Evolutionary conservation across 2,888 invertebrate species (phyloP).

Genomic region (Pyrrhia umbra): DNA sequence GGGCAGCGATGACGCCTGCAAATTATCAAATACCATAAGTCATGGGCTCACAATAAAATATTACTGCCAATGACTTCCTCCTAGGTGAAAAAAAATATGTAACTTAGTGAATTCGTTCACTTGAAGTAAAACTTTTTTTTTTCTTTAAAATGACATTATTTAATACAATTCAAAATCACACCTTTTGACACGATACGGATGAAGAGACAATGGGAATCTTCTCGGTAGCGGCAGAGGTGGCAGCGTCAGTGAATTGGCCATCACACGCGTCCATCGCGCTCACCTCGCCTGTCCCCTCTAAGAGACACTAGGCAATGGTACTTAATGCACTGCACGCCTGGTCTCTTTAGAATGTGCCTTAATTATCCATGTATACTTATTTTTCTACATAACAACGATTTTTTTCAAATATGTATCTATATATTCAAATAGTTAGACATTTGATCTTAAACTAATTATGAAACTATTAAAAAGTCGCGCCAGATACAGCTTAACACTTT

Average conservation of each 20-base stretch:
- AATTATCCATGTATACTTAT: slow-evolving; percentile 18
- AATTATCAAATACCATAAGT: slow-evolving; percentile 28
- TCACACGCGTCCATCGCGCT: slow-evolving; percentile 85
- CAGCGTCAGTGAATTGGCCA: slow-evolving; percentile 85
- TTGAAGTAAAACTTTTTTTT: too few relatives aligned
- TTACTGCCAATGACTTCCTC: neutral
- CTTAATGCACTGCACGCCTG: slow-evolving; percentile 63
- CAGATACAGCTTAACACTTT: slow-evolving; percentile 2
- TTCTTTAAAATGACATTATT: too few relatives aligned
- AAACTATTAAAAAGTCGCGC: slow-evolving; percentile 9
- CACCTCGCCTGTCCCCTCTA: slow-evolving; percentile 62
- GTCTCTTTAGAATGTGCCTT: slow-evolving; percentile 43
- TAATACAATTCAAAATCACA: slow-evolving; percentile 58
- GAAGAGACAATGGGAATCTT: slow-evolving; percentile 78
- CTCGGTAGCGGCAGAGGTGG: slow-evolving; percentile 84
- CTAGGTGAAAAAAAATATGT: too few relatives aligned
- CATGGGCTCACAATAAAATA: neutral
- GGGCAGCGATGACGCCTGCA: slow-evolving; percentile 95
- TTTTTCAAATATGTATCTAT: neutral
- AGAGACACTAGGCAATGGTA: slow-evolving; percentile 64
- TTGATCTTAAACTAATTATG: too few relatives aligned
- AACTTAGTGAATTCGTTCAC: too few relatives aligned
- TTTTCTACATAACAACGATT: slow-evolving; percentile 35
- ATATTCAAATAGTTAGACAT: neutral
- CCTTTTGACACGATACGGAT: slow-evolving; percentile 86